A percentile compares a stretch with the other conserved stretches of the same genome.
phyloP scores from a whole-genome alignment of 2,113 vertebrate species.

The Coregonus clupeaformis region DNA sequence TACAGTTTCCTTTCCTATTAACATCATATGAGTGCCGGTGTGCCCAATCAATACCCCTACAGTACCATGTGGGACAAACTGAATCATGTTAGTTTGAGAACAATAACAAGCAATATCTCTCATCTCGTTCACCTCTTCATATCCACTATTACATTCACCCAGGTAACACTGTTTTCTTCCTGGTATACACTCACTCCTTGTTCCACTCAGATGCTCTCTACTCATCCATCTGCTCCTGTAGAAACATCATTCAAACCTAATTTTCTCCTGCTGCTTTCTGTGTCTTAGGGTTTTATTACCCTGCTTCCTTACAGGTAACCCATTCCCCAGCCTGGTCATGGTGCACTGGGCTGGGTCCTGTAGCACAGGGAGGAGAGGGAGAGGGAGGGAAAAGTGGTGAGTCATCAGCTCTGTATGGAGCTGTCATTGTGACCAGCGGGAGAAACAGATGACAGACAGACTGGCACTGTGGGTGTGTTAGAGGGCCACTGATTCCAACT shows the following conservation, averaged over 20 bases:
- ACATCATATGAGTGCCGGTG: too few relatives aligned
- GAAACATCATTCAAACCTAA: not conserved
- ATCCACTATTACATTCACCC: not conserved
- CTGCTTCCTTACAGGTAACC: not conserved
- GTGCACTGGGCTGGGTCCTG: too few relatives aligned
- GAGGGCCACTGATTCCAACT: not conserved
- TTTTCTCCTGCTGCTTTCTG: not conserved
- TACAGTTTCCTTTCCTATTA: not conserved
- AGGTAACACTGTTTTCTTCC: not conserved
- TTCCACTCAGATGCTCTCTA: not conserved
- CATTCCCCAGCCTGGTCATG: not conserved
- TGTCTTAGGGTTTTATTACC: too few relatives aligned
- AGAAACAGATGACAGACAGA: not conserved
- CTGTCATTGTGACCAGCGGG: too few relatives aligned
- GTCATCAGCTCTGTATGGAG: not conserved
- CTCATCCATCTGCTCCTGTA: not conserved
- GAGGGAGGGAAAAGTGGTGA: too few relatives aligned
- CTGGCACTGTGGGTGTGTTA: not conserved
- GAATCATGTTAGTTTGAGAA: not conserved
- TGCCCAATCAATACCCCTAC: too few relatives aligned
- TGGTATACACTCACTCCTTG: not conserved
- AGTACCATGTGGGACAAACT: not conserved
- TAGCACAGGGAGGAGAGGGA: too few relatives aligned
- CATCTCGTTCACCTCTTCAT: not conserved
- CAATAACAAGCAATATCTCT: not conserved